phyloP scores from a whole-genome alignment of 2,113 vertebrate species.

The Colius striatus region DNA sequence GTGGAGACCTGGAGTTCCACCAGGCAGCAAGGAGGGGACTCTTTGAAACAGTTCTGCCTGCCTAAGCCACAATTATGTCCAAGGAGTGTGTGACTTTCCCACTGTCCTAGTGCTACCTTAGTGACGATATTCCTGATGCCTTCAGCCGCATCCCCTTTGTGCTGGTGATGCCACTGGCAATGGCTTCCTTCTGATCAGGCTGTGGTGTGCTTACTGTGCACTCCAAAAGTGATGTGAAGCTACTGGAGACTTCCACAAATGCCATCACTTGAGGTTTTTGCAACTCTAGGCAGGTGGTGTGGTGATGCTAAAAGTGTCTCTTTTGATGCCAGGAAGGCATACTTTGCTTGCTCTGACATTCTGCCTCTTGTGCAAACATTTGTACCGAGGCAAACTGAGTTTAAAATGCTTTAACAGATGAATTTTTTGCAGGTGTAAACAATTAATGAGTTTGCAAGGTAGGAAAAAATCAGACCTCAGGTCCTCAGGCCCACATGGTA shows the following conservation, averaged over 20 bases:
- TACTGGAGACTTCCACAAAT: rapidly evolving
- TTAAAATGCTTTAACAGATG: background rate
- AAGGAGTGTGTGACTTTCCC: background rate
- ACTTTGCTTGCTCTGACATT: background rate
- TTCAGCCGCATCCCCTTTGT: background rate
- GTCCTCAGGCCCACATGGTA: background rate
- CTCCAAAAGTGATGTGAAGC: background rate
- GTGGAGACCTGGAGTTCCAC: background rate
- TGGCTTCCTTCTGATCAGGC: background rate
- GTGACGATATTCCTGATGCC: background rate
- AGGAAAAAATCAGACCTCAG: background rate
- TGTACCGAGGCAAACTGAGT: background rate
- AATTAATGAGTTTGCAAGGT: background rate
- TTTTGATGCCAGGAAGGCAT: background rate
- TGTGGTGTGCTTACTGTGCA: background rate
- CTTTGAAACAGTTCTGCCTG: background rate
- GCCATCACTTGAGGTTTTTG: background rate
- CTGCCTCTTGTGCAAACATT: background rate
- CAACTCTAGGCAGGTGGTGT: background rate
- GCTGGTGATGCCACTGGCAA: background rate
- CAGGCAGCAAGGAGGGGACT: background rate
- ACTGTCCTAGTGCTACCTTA: background rate
- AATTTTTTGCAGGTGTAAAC: constrained; percentile 16
- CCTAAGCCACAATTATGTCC: background rate
- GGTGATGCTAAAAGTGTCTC: background rate